A percentile compares a stretch with the other conserved stretches of the same genome.
Evolutionary conservation across 2,113 vertebrate genomes (phyloP).

Genomic region (Periophthalmus modestus): DNA sequence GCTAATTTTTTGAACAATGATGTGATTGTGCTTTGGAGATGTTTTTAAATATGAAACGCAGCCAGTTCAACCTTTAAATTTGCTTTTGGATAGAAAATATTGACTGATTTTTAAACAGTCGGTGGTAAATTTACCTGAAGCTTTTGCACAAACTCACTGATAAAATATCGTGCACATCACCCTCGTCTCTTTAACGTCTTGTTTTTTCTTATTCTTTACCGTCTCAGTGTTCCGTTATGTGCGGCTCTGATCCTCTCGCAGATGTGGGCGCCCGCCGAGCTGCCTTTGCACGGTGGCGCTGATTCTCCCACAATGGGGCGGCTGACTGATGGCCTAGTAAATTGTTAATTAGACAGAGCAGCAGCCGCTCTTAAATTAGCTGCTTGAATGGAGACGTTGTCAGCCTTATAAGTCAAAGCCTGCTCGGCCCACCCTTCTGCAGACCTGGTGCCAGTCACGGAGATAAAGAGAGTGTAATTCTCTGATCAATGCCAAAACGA

Average conservation of each 20-base stretch:
- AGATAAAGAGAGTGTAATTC: constrained; percentile 38
- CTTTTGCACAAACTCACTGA: background rate
- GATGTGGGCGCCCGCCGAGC: constrained; percentile 41
- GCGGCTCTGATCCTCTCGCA: constrained; percentile 47
- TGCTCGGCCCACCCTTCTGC: constrained; percentile 26
- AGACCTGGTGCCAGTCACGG: constrained; percentile 34
- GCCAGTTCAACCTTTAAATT: too few relatives aligned
- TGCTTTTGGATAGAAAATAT: too few relatives aligned
- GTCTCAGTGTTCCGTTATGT: too few relatives aligned
- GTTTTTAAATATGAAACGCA: too few relatives aligned
- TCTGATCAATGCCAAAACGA: constrained; percentile 28
- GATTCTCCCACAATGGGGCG: constrained; percentile 68
- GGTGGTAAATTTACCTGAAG: too few relatives aligned
- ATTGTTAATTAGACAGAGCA: constrained; percentile 82
- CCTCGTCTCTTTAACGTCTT: background rate
- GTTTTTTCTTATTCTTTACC: too few relatives aligned
- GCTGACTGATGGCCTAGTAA: constrained; percentile 79
- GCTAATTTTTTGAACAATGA: too few relatives aligned
- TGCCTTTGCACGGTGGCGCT: constrained; percentile 39
- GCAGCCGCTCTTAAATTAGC: constrained; percentile 80
- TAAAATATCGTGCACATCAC: too few relatives aligned
- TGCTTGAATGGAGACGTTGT: constrained; percentile 72
- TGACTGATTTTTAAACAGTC: too few relatives aligned
- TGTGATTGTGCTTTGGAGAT: too few relatives aligned
- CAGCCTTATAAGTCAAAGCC: constrained; percentile 70